These are phyloP conservation scores for Periplaneta americana DNA, from an alignment of 1,140 invertebrate genomes.

Conservation along the genomic window DNA sequence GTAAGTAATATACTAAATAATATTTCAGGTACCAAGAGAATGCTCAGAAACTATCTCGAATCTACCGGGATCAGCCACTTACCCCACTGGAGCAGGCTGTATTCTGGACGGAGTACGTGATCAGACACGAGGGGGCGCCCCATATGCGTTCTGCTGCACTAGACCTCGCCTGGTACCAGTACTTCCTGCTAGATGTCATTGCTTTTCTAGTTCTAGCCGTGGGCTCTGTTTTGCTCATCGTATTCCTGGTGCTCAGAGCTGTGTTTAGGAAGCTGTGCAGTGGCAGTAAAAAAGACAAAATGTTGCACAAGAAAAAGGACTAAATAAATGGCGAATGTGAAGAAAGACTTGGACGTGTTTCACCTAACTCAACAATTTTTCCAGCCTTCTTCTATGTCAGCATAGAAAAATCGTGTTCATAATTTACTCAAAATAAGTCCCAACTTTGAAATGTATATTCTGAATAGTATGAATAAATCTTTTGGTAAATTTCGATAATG, in stretches of 20 bases:
- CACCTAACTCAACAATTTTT: no score
- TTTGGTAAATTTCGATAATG: no score
- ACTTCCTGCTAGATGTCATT: slow-evolving; percentile 1
- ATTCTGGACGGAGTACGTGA: slow-evolving; percentile 58
- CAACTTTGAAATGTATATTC: no score
- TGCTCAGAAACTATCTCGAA: slow-evolving; percentile 37
- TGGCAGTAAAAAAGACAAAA: no score
- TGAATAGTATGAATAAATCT: no score
- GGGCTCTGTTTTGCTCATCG: neutral
- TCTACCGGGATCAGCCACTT: slow-evolving; percentile 18
- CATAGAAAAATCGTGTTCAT: no score
- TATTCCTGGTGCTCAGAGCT: neutral
- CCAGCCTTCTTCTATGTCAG: no score
- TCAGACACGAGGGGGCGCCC: slow-evolving; percentile 47
- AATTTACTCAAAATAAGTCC: no score
- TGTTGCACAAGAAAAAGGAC: no score
- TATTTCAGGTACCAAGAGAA: neutral
- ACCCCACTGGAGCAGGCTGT: slow-evolving; percentile 45
- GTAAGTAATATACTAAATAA: neutral
- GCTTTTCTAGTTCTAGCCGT: neutral
- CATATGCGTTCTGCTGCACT: slow-evolving; percentile 48
- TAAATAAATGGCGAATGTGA: no score
- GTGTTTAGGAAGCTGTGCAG: no score
- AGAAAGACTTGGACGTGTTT: no score
- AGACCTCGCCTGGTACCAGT: slow-evolving; percentile 39